phyloP scores from a whole-genome alignment of 2,888 invertebrate genomes.

The Antheraea assamensis region DNA sequence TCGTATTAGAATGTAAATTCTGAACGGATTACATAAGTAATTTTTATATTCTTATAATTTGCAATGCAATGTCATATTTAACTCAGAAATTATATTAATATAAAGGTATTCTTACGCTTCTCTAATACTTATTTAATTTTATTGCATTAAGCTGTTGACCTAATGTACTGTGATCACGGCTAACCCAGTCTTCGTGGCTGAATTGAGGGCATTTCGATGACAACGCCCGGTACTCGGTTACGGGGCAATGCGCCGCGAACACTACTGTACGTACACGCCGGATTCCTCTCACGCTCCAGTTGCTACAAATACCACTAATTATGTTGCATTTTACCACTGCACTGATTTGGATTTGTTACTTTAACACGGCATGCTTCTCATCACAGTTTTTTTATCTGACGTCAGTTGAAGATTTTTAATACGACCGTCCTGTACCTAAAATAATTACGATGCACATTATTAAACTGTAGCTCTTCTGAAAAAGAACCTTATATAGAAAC shows the following conservation, averaged over 20 bases:
- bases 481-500: background rate
- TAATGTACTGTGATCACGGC: constrained; percentile 30
- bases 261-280: constrained; percentile 64
- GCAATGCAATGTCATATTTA: background rate
- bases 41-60: background rate
- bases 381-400: constrained; percentile 17
- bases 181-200: constrained; percentile 40
- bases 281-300: constrained; percentile 81
- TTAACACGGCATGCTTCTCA: constrained; percentile 38
- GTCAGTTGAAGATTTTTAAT: background rate
- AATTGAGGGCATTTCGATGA: constrained; percentile 56
- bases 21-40: background rate
- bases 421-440: no score
- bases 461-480: background rate
- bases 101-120: background rate
- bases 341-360: constrained; percentile 51
- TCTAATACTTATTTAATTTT: background rate
- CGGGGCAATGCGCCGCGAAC: constrained; percentile 66
- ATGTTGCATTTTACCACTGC: constrained; percentile 66
- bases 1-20: background rate
- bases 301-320: constrained; percentile 75
- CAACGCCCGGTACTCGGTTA: constrained; percentile 60
- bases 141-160: background rate
- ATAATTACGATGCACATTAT: background rate
- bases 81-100: background rate